A percentile compares a stretch with the other conserved stretches of the same genome.
Evolutionary conservation across 2,797 vertebrate species (phyloP).

Genomic region (Anabas testudineus): DNA sequence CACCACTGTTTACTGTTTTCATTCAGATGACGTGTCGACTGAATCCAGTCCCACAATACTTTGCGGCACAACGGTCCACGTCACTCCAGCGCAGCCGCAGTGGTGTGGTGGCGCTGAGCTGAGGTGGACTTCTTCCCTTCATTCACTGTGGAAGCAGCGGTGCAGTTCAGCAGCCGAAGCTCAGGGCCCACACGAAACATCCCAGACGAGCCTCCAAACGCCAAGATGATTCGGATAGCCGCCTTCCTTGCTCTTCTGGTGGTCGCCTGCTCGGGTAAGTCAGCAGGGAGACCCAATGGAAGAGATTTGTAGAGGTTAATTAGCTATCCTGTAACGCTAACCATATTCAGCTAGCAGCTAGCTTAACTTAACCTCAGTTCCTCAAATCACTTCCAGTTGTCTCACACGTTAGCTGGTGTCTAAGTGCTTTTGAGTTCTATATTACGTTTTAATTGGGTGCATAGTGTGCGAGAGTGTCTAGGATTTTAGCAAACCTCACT

Average conservation of each 20-base stretch:
- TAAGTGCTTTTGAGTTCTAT: neutral
- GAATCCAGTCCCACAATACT: conserved; percentile 61
- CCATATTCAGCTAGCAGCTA: neutral
- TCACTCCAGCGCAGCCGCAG: conserved; percentile 68
- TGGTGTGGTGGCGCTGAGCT: conserved; percentile 40
- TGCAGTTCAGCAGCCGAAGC: neutral
- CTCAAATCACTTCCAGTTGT: neutral
- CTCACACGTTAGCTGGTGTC: neutral
- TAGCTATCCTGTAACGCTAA: conserved; percentile 47
- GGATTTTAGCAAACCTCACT: neutral
- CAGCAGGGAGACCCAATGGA: neutral
- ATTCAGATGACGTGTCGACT: conserved; percentile 74
- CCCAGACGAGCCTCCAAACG: neutral
- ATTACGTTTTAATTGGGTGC: neutral
- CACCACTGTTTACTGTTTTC: neutral
- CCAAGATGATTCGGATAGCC: conserved; percentile 74
- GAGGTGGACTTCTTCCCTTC: conserved; percentile 75
- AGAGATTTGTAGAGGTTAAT: neutral
- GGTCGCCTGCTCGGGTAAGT: conserved; percentile 78
- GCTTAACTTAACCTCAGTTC: conserved; percentile 6
- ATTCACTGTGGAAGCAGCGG: conserved; percentile 3
- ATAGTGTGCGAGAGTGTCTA: neutral
- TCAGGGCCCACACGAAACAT: neutral
- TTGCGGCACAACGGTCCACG: conserved; percentile 50
- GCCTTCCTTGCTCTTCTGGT: conserved; percentile 71